phyloP scores from a whole-genome alignment of 30 jellyfish, hydroid and myxozoan genomes.

The Pseudorhiza aurosa region DNA sequence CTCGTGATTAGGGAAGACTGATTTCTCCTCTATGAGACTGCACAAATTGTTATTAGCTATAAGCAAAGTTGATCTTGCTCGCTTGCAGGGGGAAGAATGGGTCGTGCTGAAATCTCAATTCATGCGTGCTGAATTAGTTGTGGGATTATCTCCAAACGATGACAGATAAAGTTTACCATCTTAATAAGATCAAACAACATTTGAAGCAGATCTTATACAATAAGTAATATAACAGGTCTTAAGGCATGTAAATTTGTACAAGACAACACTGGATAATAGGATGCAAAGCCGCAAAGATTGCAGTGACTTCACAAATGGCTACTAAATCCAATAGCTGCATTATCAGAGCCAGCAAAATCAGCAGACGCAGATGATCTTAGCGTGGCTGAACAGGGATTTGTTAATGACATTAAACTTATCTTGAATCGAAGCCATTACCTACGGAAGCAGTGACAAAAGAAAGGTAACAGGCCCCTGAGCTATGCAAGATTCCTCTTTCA shows the following conservation, averaged over 20 bases:
- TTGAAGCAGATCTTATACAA: conserved; percentile 33
- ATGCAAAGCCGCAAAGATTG: conserved; percentile 48
- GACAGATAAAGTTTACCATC: conserved; percentile 43
- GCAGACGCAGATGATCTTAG: conserved; percentile 58
- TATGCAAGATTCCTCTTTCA: no score
- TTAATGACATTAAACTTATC: conserved; percentile 26
- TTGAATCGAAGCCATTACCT: background rate
- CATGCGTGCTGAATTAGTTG: conserved; percentile 3
- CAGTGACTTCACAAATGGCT: conserved; percentile 34
- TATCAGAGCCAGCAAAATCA: conserved; percentile 13
- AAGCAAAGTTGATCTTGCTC: no score
- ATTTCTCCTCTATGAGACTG: no score
- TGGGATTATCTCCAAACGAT: conserved; percentile 24
- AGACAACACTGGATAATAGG: conserved; percentile 4
- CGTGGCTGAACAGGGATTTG: conserved; percentile 52
- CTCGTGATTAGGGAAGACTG: no score
- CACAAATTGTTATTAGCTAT: no score
- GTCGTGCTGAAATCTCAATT: conserved; percentile 13
- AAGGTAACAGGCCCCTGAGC: background rate
- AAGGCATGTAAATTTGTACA: background rate
- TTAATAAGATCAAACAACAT: conserved; percentile 34
- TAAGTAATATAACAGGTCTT: conserved; percentile 43
- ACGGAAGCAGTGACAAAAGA: background rate
- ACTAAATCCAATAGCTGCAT: conserved; percentile 21
- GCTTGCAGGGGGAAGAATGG: no score